Evolutionary conservation across 2,797 vertebrate genomes (phyloP).

Genomic region (Cephalopachus bancanus): DNA sequence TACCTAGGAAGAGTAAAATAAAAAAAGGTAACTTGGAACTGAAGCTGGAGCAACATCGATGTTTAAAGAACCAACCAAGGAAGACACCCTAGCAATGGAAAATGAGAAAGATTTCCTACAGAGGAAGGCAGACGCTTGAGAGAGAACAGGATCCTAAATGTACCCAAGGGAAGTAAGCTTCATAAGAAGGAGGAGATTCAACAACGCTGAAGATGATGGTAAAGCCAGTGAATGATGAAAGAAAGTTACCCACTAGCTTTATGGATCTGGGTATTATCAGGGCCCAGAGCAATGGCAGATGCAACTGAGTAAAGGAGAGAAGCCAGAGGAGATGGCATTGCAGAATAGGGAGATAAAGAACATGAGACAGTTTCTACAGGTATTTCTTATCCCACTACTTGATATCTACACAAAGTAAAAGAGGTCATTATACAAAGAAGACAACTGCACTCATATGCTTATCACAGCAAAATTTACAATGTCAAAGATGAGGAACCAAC

Average conservation of each 20-base stretch:
- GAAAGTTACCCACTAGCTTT: background rate
- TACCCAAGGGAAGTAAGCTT: background rate
- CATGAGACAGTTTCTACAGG: background rate
- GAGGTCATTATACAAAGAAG: too few species aligned
- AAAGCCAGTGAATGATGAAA: fast-evolving
- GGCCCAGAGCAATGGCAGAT: background rate
- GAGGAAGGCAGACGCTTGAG: fast-evolving
- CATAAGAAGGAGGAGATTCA: background rate
- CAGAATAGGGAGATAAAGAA: background rate
- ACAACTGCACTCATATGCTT: too few species aligned
- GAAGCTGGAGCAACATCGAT: too few species aligned
- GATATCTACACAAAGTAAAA: too few species aligned
- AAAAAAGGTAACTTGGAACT: background rate
- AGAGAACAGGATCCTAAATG: background rate
- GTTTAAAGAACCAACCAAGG: background rate
- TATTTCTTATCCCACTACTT: too few species aligned
- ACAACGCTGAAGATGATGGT: fast-evolving
- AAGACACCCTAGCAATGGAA: background rate
- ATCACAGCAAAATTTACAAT: too few species aligned
- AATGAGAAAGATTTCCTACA: background rate
- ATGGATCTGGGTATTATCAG: fast-evolving
- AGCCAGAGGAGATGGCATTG: background rate
- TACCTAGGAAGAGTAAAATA: background rate
- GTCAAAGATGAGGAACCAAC: too few species aligned
- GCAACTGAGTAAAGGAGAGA: fast-evolving